These are phyloP conservation scores for Reticulitermes lucifugus DNA, from an alignment of 2,888 invertebrate species.

Conservation along the genomic window DNA sequence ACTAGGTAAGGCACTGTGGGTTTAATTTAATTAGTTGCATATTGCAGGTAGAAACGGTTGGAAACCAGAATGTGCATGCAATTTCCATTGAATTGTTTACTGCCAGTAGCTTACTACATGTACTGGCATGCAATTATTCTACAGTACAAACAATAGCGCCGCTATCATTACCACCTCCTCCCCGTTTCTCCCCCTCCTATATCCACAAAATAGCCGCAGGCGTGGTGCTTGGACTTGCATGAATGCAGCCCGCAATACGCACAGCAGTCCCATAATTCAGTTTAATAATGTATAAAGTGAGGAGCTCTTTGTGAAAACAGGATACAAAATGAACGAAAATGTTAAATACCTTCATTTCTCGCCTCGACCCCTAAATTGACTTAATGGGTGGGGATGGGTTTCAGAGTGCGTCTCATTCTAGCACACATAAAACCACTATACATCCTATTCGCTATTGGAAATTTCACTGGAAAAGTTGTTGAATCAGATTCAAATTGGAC, in stretches of 20 bases:
- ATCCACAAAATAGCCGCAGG: background rate
- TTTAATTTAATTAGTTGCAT: no score
- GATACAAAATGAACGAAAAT: background rate
- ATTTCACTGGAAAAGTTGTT: background rate
- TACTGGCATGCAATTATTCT: background rate
- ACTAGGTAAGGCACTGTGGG: no score
- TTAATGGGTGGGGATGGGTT: background rate
- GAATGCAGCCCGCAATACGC: background rate
- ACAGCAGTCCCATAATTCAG: background rate
- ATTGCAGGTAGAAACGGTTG: no score
- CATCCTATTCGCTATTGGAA: background rate
- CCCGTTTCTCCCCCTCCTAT: background rate
- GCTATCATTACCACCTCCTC: background rate
- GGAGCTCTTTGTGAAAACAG: background rate
- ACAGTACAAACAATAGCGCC: background rate
- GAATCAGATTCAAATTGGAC: slow-evolving; percentile 25
- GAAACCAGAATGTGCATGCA: background rate
- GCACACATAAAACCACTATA: background rate
- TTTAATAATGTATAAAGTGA: slow-evolving; percentile 4
- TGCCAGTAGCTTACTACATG: background rate
- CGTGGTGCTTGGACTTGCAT: background rate
- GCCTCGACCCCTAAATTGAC: background rate
- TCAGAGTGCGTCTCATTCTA: background rate
- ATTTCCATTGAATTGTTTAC: background rate
- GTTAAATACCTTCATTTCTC: background rate